These are phyloP conservation scores for Chaunax sp. DNA, from an alignment of 2,797 vertebrate species.

Conservation along the genomic window DNA sequence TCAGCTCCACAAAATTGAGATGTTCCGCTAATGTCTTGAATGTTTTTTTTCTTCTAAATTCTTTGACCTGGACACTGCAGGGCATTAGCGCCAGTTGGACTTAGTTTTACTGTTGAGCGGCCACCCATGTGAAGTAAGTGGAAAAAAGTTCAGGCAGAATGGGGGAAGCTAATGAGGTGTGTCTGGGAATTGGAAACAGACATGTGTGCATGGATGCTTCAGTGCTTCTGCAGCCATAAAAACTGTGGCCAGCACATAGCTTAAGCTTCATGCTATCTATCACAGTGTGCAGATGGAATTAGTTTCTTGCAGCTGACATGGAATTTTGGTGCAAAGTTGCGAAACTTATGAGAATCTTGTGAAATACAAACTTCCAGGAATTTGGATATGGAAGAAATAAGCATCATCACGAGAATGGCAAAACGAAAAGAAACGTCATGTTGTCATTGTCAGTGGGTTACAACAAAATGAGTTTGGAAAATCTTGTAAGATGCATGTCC, in stretches of 20 bases:
- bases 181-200: conserved; percentile 42
- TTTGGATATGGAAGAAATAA: background rate
- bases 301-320: background rate
- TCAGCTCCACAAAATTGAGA: conserved; percentile 12
- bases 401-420: background rate
- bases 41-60: background rate
- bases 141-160: conserved; percentile 41
- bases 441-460: background rate
- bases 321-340: background rate
- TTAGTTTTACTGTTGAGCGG: conserved; percentile 50
- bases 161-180: conserved; percentile 60
- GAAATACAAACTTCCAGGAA: background rate
- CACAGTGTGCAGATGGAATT: conserved; percentile 21
- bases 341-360: conserved; percentile 13
- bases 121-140: conserved; percentile 42
- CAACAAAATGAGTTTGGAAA: background rate
- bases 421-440: background rate
- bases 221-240: conserved; percentile 34
- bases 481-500: conserved; percentile 44
- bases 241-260: conserved; percentile 34
- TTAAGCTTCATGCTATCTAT: conserved; percentile 33
- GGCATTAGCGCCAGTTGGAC: conserved; percentile 47
- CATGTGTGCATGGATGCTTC: conserved; percentile 43
- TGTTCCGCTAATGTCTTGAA: conserved; percentile 20
- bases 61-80: conserved; percentile 45